Percentiles rank a stretch among this genome's conserved stretches.
phyloP scores from a whole-genome alignment of 2,797 vertebrate genomes.

The Falco cherrug region DNA sequence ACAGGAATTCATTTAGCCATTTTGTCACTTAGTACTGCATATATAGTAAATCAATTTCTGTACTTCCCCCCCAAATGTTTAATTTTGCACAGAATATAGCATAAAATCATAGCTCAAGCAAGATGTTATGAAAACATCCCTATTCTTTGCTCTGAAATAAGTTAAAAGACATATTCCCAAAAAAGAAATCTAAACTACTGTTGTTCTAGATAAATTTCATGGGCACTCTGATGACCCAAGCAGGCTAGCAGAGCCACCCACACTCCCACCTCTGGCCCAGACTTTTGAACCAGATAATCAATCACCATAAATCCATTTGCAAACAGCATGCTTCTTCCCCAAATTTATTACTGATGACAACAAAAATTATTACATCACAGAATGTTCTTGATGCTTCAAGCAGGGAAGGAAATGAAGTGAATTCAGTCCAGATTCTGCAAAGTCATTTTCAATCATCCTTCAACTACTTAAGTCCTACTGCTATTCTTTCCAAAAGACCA shows the following conservation, averaged over 20 bases:
- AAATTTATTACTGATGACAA: constrained; percentile 3
- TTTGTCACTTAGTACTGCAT: neutral
- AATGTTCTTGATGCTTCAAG: neutral
- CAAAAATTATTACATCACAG: neutral
- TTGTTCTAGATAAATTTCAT: neutral
- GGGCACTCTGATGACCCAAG: neutral
- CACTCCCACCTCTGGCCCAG: neutral
- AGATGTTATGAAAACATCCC: neutral
- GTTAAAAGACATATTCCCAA: neutral
- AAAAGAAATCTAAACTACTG: neutral
- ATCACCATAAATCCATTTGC: neutral
- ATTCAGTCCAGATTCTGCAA: neutral
- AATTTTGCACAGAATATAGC: neutral
- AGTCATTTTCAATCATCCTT: constrained; percentile 8
- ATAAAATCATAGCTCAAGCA: neutral
- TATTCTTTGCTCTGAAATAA: neutral
- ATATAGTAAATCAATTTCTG: neutral
- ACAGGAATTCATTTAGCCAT: neutral
- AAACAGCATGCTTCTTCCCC: neutral
- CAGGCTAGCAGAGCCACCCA: neutral
- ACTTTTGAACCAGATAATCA: neutral
- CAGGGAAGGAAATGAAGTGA: neutral
- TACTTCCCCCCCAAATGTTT: neutral
- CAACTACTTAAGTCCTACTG: neutral
- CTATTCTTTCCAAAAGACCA: neutral